Evolutionary conservation across 2,113 vertebrate genomes (phyloP).

Genomic region (Sakesphorus luctuosus): DNA sequence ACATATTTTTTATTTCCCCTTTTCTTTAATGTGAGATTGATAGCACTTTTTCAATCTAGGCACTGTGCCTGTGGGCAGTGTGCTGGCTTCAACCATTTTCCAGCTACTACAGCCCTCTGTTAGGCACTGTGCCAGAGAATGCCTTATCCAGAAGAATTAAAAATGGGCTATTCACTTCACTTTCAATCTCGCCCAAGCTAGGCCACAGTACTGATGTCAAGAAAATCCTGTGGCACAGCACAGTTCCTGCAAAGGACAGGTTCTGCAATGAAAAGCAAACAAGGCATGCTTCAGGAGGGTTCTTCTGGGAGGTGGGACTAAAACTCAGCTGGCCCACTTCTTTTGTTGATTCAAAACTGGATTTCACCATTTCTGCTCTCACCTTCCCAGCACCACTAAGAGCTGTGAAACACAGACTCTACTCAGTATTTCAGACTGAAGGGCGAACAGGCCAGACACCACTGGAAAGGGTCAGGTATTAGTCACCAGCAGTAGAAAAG

Average conservation of each 20-base stretch:
- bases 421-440: background rate
- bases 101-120: background rate
- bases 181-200: background rate
- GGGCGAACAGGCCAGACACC: background rate
- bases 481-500: background rate
- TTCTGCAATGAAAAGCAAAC: background rate
- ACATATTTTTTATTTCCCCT: fast-evolving
- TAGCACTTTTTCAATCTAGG: background rate
- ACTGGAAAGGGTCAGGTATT: background rate
- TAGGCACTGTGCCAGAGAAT: background rate
- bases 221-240: background rate
- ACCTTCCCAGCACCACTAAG: background rate
- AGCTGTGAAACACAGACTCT: background rate
- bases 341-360: background rate
- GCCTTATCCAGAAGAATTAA: background rate
- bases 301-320: background rate
- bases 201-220: background rate
- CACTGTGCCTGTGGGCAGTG: background rate
- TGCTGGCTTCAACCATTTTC: background rate
- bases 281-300: background rate
- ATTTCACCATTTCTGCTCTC: background rate
- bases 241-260: background rate
- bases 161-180: background rate
- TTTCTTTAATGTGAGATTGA: background rate
- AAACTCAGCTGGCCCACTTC: background rate